Conservation (phyloP, 2,888 invertebrate species). For the Coenonympha glycerion region DNA sequence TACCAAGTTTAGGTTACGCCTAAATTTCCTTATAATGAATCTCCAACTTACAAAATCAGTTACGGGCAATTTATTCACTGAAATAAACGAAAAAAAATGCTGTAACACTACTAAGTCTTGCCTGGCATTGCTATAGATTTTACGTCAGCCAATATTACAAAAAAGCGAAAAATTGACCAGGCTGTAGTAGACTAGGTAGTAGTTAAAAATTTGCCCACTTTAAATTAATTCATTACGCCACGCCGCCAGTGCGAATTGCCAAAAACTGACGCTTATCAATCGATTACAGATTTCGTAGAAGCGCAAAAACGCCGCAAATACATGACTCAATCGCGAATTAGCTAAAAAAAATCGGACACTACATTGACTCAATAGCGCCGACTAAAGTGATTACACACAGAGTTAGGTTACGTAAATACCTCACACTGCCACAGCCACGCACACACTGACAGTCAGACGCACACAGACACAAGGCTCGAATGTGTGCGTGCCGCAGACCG, state of each 20-base stretch:
- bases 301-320: constrained; percentile 51
- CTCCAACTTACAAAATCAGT: constrained; percentile 6
- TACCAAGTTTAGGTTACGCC: not conserved
- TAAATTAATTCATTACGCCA: constrained; percentile 40
- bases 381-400: constrained; percentile 59
- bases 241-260: constrained; percentile 42
- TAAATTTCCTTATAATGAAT: not conserved
- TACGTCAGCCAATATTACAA: constrained; percentile 21
- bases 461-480: constrained; percentile 26
- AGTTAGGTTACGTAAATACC: constrained; percentile 67
- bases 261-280: constrained; percentile 46
- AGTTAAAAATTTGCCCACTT: constrained; percentile 25
- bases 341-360: constrained; percentile 65
- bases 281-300: constrained; percentile 46
- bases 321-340: constrained; percentile 70
- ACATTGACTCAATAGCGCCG: constrained; percentile 65
- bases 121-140: constrained; percentile 16
- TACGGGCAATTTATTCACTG: constrained; percentile 11
- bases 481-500: constrained; percentile 60
- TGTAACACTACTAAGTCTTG: constrained; percentile 7
- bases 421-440: constrained; percentile 46
- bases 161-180: constrained; percentile 21
- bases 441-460: constrained; percentile 33
- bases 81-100: constrained; percentile 17
- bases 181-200: constrained; percentile 12